Conservation (phyloP, 1,140 invertebrate species). For the Lepidotrigona ventralis region DNA sequence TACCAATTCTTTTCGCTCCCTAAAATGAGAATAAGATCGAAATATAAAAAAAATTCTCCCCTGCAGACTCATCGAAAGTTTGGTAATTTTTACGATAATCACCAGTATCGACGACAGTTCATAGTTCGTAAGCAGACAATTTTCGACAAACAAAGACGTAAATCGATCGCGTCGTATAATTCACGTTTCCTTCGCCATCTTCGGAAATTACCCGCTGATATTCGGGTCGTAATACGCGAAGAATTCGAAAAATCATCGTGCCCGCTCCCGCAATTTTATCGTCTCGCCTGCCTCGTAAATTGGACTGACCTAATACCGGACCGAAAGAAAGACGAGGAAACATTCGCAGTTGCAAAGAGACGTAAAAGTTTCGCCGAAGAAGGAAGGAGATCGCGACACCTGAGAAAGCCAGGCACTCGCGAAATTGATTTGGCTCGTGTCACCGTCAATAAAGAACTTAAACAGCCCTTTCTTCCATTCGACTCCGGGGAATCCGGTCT, state of each 20-base stretch:
- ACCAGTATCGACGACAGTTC: too few relatives aligned
- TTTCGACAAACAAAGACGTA: constrained; percentile 8
- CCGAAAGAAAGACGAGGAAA: not conserved
- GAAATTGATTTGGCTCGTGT: constrained; percentile 56
- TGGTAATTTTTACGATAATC: too few relatives aligned
- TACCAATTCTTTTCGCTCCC: too few relatives aligned
- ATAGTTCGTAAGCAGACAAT: too few relatives aligned
- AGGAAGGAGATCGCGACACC: constrained; percentile 20
- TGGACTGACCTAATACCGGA: not conserved
- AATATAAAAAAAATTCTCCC: too few relatives aligned
- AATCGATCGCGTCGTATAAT: not conserved
- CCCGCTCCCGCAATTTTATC: not conserved
- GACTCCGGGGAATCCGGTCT: constrained; percentile 38
- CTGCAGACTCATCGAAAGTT: too few relatives aligned
- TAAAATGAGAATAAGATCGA: too few relatives aligned
- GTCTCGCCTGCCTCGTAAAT: not conserved
- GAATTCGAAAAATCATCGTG: not conserved
- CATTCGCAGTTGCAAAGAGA: constrained; percentile 3
- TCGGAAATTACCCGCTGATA: not conserved
- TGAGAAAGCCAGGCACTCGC: not conserved
- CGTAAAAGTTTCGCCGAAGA: not conserved
- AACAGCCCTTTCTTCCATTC: constrained; percentile 37
- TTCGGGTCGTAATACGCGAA: not conserved
- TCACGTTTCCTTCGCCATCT: not conserved
- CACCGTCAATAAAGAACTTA: constrained; percentile 48